phyloP scores from a whole-genome alignment of 2,113 vertebrate species.

The Cyprinodon tularosa region DNA sequence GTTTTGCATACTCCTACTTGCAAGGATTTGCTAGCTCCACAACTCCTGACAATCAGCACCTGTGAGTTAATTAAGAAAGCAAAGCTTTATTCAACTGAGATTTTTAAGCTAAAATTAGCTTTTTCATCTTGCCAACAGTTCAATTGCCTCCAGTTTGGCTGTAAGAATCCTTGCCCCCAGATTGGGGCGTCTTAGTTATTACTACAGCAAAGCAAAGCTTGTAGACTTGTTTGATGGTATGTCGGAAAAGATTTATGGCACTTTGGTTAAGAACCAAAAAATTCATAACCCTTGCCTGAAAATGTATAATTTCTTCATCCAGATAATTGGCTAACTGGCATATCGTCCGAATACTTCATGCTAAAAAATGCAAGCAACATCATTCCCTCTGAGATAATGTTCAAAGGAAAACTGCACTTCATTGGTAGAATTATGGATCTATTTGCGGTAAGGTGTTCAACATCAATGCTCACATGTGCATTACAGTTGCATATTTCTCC shows the following conservation, averaged over 20 bases:
- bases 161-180: conserved; percentile 81
- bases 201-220: conserved; percentile 79
- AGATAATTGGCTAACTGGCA: conserved; percentile 82
- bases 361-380: conserved; percentile 74
- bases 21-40: conserved; percentile 75
- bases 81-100: neutral
- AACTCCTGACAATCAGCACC: conserved; percentile 74
- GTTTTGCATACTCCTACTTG: conserved; percentile 84
- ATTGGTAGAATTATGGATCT: conserved; percentile 80
- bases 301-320: conserved; percentile 4
- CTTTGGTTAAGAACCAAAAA: neutral
- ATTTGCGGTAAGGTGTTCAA: conserved; percentile 78
- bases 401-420: conserved; percentile 73
- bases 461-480: fast-evolving
- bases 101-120: neutral
- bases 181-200: conserved; percentile 74
- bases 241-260: conserved; percentile 43
- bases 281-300: neutral
- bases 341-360: conserved; percentile 73
- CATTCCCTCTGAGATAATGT: conserved; percentile 81
- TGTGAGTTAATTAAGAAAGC: conserved; percentile 78
- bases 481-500: neutral
- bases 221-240: conserved; percentile 80
- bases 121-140: conserved; percentile 66
- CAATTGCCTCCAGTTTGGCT: conserved; percentile 82